These are phyloP conservation scores for Coregonus ussuriensis DNA, from an alignment of 2,797 vertebrate genomes.

Conservation along the genomic window DNA sequence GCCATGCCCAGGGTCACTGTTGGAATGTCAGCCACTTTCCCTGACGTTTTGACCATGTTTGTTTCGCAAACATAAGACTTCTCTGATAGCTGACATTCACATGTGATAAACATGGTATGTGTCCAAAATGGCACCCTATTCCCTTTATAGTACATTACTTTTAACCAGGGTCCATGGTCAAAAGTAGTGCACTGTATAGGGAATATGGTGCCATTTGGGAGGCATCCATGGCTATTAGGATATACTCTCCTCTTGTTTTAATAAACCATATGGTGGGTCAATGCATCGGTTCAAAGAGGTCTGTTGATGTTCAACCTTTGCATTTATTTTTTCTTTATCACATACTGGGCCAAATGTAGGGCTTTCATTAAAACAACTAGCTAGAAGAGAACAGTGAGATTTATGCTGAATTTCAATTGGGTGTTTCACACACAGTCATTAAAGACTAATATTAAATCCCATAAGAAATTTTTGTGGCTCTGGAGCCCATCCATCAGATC, in stretches of 20 bases:
- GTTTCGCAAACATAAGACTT: constrained; percentile 14
- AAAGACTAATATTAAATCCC: neutral
- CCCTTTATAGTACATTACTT: too few species aligned
- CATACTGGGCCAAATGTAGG: neutral
- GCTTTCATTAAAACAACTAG: neutral
- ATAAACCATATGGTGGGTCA: too few species aligned
- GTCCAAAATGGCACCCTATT: too few species aligned
- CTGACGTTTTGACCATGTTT: constrained; percentile 10
- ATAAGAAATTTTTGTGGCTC: neutral
- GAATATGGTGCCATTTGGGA: too few species aligned
- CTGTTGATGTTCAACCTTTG: neutral
- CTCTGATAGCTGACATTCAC: constrained; percentile 14
- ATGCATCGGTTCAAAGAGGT: neutral
- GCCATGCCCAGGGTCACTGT: constrained; percentile 10
- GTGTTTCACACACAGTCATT: neutral
- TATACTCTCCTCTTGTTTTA: too few species aligned
- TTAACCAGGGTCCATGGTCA: too few species aligned
- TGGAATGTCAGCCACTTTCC: constrained; percentile 15
- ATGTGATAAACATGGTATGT: too few species aligned
- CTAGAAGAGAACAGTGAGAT: too few species aligned
- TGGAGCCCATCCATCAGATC: neutral
- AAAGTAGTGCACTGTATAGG: too few species aligned
- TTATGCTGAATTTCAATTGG: neutral
- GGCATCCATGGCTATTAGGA: too few species aligned
- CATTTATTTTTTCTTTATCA: neutral